Evolutionary conservation across 2,113 vertebrate species (phyloP).

Genomic region (Tautogolabrus adspersus): DNA sequence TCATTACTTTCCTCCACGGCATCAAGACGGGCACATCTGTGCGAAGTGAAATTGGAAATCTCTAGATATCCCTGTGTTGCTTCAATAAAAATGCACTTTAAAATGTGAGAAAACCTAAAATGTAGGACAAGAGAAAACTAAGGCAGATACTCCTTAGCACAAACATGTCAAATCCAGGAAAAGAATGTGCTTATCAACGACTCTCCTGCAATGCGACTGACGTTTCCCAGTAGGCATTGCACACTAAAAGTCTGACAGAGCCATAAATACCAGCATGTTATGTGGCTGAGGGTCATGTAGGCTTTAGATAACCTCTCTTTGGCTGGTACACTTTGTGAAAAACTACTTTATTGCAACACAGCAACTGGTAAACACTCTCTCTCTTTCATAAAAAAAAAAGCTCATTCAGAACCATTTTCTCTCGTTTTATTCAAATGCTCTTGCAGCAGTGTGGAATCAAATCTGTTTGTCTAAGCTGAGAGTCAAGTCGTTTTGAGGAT

Average conservation of each 20-base stretch:
- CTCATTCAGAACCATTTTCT: constrained; percentile 48
- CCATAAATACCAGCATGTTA: constrained; percentile 53
- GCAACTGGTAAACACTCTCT: background rate
- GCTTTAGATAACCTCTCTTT: constrained; percentile 45
- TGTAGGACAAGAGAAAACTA: constrained; percentile 41
- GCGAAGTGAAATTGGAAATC: constrained; percentile 59
- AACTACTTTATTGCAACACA: constrained; percentile 47
- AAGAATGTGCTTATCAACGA: constrained; percentile 42
- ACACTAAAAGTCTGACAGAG: constrained; percentile 33
- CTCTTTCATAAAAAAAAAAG: constrained; percentile 19
- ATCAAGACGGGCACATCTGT: constrained; percentile 32
- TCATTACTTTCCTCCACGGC: constrained; percentile 35
- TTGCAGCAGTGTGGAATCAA: constrained; percentile 60
- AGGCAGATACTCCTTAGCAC: constrained; percentile 33
- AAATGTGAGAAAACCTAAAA: constrained; percentile 35
- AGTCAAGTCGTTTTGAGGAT: constrained; percentile 69
- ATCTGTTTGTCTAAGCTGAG: constrained; percentile 70
- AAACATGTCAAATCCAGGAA: constrained; percentile 44
- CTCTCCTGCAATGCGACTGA: constrained; percentile 20
- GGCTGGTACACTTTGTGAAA: constrained; percentile 22
- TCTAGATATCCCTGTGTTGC: constrained; percentile 59
- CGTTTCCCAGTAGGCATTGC: constrained; percentile 25
- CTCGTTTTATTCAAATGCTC: constrained; percentile 42
- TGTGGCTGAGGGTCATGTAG: constrained; percentile 35
- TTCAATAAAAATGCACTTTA: constrained; percentile 51